Evolutionary conservation across 2,113 vertebrate species (phyloP).

Genomic region (Machaerirhynchus nigripectus): DNA sequence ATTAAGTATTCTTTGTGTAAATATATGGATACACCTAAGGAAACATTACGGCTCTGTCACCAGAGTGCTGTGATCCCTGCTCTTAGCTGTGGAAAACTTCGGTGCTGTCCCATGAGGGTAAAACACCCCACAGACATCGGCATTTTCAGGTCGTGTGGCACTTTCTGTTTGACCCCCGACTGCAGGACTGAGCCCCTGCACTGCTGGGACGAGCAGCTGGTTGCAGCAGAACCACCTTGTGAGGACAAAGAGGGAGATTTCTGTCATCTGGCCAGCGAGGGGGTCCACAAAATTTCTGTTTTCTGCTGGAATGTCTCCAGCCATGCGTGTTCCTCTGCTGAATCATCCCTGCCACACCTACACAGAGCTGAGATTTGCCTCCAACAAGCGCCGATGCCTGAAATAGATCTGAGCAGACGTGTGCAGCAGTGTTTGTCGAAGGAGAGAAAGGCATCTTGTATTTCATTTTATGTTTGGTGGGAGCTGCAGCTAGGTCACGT

Average conservation of each 20-base stretch:
- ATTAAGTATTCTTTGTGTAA: neutral
- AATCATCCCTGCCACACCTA: constrained; percentile 48
- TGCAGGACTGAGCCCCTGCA: neutral
- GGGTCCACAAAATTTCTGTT: neutral
- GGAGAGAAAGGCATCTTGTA: neutral
- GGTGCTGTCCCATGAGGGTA: neutral
- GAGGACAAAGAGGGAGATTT: neutral
- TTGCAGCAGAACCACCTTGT: neutral
- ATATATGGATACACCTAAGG: neutral
- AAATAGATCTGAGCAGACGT: constrained; percentile 45
- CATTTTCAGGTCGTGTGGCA: neutral
- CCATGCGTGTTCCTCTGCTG: neutral
- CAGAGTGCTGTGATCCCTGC: neutral
- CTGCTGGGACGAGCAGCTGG: neutral
- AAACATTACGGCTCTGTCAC: neutral
- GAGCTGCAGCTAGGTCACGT: neutral
- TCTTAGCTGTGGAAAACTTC: neutral
- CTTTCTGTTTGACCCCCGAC: neutral
- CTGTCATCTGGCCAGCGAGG: neutral
- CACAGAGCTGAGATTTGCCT: constrained; percentile 46
- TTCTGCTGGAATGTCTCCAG: neutral
- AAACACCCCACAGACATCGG: neutral
- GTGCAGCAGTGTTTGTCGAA: constrained; percentile 1
- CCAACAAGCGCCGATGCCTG: neutral
- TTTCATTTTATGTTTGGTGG: neutral